Evolutionary conservation across 92 coral and sea anemone genomes (phyloP).

Genomic region (Zoanthus sociatus): DNA sequence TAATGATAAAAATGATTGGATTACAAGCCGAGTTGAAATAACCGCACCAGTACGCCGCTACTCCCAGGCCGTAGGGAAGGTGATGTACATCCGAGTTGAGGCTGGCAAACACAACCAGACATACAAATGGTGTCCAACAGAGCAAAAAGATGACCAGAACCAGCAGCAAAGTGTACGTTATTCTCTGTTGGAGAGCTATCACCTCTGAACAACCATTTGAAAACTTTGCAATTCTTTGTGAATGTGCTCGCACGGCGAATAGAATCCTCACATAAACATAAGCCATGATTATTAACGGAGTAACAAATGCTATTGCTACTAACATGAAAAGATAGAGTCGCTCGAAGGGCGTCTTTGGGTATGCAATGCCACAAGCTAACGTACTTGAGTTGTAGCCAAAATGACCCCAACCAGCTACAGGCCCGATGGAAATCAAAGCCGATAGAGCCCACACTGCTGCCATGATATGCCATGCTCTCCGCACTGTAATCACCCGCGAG

Average conservation of each 20-base stretch:
- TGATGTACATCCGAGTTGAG: constrained; percentile 58
- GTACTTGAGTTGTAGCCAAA: constrained; percentile 86
- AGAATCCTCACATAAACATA: constrained; percentile 80
- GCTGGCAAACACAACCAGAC: constrained; percentile 74
- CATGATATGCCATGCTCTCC: constrained; percentile 83
- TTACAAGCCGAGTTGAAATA: constrained; percentile 82
- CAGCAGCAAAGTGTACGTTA: constrained; percentile 77
- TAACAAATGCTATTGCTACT: constrained; percentile 74
- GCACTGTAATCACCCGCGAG: constrained; percentile 79
- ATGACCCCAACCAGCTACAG: constrained; percentile 86
- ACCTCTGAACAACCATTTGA: constrained; percentile 81
- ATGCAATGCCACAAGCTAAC: constrained; percentile 83
- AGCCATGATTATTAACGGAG: constrained; percentile 82
- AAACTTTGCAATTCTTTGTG: constrained; percentile 73
- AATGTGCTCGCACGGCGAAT: constrained; percentile 79
- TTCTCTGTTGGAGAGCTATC: constrained; percentile 82
- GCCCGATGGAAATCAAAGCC: constrained; percentile 73
- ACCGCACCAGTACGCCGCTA: constrained; percentile 93
- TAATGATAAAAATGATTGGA: constrained; percentile 81
- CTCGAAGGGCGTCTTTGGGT: constrained; percentile 68
- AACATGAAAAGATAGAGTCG: constrained; percentile 75
- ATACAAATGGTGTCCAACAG: constrained; percentile 89
- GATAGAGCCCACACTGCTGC: constrained; percentile 69
- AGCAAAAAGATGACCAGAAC: constrained; percentile 80
- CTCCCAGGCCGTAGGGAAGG: constrained; percentile 85